Evolutionary conservation across 2,113 vertebrate genomes (phyloP).

Genomic region (Alaudala cheleensis): DNA sequence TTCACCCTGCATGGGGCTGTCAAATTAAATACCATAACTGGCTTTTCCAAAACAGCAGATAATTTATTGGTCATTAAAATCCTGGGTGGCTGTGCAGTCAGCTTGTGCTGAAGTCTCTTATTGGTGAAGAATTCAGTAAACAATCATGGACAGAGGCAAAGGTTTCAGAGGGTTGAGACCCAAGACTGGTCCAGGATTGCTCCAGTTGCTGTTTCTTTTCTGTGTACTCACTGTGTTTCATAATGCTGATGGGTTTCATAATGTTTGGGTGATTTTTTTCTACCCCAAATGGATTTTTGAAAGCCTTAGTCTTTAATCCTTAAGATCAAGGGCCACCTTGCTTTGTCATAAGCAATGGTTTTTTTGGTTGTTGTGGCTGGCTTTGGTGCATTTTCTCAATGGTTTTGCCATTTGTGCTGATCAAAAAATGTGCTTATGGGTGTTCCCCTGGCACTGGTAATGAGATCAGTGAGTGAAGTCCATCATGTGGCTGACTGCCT

Average conservation of each 20-base stretch:
- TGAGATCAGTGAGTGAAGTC: neutral
- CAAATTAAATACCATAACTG: constrained; percentile 44
- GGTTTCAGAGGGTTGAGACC: neutral
- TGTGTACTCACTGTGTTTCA: neutral
- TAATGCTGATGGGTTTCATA: neutral
- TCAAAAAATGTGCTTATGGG: neutral
- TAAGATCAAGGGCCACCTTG: neutral
- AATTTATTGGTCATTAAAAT: constrained; percentile 47
- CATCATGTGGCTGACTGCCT: rapidly evolving
- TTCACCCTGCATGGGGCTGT: constrained; percentile 42
- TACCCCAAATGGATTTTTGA: neutral
- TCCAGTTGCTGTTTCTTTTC: neutral
- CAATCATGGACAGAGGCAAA: neutral
- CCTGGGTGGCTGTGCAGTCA: neutral
- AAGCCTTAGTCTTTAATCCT: neutral
- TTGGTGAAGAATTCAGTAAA: neutral
- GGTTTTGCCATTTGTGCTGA: neutral
- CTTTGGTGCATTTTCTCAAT: neutral
- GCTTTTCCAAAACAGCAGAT: constrained; percentile 31
- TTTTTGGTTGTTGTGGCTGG: neutral
- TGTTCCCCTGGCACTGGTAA: neutral
- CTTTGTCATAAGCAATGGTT: neutral
- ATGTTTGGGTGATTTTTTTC: rapidly evolving
- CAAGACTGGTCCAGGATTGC: neutral
- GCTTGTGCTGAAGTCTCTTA: neutral